phyloP scores from a whole-genome alignment of 2,888 invertebrate species.

The Nephrotoma flavescens region DNA sequence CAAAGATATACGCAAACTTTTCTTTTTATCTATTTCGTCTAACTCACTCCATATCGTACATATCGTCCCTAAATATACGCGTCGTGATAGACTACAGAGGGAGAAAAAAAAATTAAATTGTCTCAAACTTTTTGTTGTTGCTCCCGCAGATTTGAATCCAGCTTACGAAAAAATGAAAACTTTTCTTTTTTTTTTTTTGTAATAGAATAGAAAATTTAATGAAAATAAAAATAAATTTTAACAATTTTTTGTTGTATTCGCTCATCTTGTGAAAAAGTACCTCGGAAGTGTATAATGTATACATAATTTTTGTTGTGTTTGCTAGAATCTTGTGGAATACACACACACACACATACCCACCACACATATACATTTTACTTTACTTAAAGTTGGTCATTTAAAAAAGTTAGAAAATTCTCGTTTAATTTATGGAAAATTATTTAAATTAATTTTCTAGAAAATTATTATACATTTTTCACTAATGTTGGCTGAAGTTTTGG shows the following conservation, averaged over 20 bases:
- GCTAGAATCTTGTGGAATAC: background rate
- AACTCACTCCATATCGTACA: background rate
- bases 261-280: background rate
- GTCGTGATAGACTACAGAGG: background rate
- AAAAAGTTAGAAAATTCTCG: background rate
- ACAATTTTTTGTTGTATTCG: background rate
- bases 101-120: background rate
- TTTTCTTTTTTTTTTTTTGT: background rate
- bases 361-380: background rate
- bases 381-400: background rate
- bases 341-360: no score
- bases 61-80: no score
- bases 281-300: background rate
- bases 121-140: background rate
- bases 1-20: background rate
- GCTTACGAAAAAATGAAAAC: background rate
- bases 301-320: background rate
- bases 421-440: background rate
- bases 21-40: background rate
- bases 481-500: background rate
- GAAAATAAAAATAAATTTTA: background rate
- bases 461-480: background rate
- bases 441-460: background rate
- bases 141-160: background rate
- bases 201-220: background rate